phyloP scores from a whole-genome alignment of 2,113 vertebrate species.

The Phyllostomus discolor region DNA sequence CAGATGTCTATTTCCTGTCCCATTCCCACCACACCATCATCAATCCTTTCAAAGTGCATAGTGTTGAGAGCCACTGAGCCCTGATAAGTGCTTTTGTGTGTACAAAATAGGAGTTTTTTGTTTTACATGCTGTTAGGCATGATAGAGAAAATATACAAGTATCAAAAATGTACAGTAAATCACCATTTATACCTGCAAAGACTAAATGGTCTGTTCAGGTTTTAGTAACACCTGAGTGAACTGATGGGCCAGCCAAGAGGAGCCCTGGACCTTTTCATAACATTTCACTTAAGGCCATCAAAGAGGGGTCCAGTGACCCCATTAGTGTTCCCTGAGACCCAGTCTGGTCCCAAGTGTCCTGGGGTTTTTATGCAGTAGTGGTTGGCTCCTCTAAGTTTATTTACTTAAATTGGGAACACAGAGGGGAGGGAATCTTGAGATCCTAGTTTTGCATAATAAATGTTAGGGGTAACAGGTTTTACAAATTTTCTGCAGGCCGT shows the following conservation, averaged over 20 bases:
- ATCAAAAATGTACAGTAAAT: slow-evolving; percentile 92
- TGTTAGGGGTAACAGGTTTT: slow-evolving; percentile 35
- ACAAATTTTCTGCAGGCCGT: slow-evolving; percentile 42
- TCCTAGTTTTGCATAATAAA: slow-evolving; percentile 48
- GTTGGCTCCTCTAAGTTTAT: slow-evolving; percentile 73
- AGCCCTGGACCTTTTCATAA: slow-evolving; percentile 89
- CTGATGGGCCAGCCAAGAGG: slow-evolving; percentile 79
- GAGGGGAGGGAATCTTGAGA: slow-evolving; percentile 68
- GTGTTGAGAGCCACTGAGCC: slow-evolving; percentile 80
- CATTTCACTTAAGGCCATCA: slow-evolving; percentile 90
- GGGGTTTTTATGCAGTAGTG: slow-evolving; percentile 73
- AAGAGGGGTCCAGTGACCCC: slow-evolving; percentile 85
- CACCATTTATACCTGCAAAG: slow-evolving; percentile 92
- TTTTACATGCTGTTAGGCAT: slow-evolving; percentile 90
- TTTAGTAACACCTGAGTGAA: slow-evolving; percentile 93
- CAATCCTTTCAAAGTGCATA: slow-evolving; percentile 83
- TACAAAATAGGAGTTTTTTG: slow-evolving; percentile 84
- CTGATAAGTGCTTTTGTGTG: slow-evolving; percentile 86
- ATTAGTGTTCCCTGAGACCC: slow-evolving; percentile 75
- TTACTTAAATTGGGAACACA: slow-evolving; percentile 71
- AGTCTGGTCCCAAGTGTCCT: slow-evolving; percentile 66
- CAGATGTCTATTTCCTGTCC: slow-evolving; percentile 80
- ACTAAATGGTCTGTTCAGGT: slow-evolving; percentile 79
- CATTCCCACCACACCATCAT: slow-evolving; percentile 82
- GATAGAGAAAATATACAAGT: slow-evolving; percentile 84